Evolutionary conservation across 2,888 invertebrate genomes (phyloP).

Genomic region (Lamproptera curius): DNA sequence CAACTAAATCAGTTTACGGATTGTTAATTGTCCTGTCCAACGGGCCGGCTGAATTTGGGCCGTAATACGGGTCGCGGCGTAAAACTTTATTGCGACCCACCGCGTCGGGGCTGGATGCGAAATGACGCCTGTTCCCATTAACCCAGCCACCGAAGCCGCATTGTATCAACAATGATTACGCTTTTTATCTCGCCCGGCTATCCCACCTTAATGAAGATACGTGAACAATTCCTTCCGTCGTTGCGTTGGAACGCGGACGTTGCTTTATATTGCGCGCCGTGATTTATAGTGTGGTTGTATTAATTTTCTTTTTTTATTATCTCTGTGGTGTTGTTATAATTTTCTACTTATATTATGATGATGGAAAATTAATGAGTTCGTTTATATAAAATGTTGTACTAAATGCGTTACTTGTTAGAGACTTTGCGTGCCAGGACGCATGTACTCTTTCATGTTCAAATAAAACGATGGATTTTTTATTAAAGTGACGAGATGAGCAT

Average conservation of each 20-base stretch:
- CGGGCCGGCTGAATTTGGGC: constrained; percentile 44
- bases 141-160: constrained; percentile 49
- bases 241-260: constrained; percentile 1
- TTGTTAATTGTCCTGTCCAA: constrained; percentile 61
- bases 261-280: too few relatives aligned
- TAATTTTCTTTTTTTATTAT: too few relatives aligned
- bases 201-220: constrained; percentile 14
- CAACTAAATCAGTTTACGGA: constrained; percentile 61
- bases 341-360: too few relatives aligned
- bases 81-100: constrained; percentile 65
- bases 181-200: constrained; percentile 39
- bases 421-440: too few relatives aligned
- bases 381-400: too few relatives aligned
- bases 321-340: too few relatives aligned
- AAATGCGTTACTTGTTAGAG: too few relatives aligned
- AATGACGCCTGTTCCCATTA: constrained; percentile 68
- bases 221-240: constrained; percentile 15
- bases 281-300: too few relatives aligned
- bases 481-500: too few relatives aligned
- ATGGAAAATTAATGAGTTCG: too few relatives aligned
- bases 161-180: constrained; percentile 48
- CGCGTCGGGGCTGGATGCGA: constrained; percentile 53
- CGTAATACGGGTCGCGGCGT: constrained; percentile 61
- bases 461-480: too few relatives aligned
- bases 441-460: too few relatives aligned